Percentiles rank a stretch among this genome's conserved stretches.
Conservation (phyloP, 92 coral and sea anemone species). For the Paramuricea clavata region DNA sequence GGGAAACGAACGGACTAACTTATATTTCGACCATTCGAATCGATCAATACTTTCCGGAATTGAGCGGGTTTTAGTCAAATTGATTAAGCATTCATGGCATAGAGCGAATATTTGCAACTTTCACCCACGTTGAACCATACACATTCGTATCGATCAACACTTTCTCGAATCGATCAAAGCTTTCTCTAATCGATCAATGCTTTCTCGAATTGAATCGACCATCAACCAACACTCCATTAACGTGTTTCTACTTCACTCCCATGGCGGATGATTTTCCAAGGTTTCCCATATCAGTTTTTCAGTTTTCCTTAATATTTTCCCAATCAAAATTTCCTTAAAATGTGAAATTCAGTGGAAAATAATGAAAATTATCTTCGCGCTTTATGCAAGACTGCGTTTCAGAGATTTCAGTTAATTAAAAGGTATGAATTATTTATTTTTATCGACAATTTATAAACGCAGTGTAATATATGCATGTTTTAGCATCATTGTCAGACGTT, state of each 20-base stretch:
- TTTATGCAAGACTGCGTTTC: no score
- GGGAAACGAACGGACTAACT: neutral
- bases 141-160: neutral
- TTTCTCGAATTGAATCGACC: neutral
- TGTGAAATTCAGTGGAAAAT: neutral
- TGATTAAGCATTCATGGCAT: neutral
- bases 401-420: no score
- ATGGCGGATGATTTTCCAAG: neutral
- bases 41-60: neutral
- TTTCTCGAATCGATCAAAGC: neutral
- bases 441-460: no score
- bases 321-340: neutral
- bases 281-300: neutral
- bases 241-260: neutral
- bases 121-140: neutral
- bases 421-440: no score
- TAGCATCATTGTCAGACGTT: no score
- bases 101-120: no score
- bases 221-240: neutral
- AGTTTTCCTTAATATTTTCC: neutral
- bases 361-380: neutral
- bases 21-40: neutral
- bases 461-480: no score
- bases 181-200: neutral
- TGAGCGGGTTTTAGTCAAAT: neutral